A percentile compares a stretch with the other conserved stretches of the same genome.
Conservation (phyloP, 2,113 vertebrate genomes). For the Eptesicus fuscus region DNA sequence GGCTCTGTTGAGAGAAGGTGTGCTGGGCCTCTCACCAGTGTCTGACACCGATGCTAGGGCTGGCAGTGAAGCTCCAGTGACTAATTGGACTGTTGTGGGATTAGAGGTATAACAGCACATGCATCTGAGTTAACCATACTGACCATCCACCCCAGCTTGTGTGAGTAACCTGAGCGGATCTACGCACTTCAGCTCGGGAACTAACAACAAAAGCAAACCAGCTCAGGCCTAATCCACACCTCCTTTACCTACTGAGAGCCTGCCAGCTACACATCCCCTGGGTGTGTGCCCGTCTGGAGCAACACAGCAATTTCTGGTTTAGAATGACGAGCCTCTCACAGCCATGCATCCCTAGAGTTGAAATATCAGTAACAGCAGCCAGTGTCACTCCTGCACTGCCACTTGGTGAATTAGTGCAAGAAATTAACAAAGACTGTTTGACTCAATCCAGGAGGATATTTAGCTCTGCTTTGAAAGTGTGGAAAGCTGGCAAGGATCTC, state of each 20-base stretch:
- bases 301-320: neutral
- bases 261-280: neutral
- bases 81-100: neutral
- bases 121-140: neutral
- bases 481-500: slow-evolving; percentile 41
- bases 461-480: slow-evolving; percentile 48
- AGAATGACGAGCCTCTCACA: neutral
- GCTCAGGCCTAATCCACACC: neutral
- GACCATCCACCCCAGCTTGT: too few relatives aligned
- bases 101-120: neutral
- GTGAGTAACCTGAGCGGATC: neutral
- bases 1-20: neutral
- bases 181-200: neutral
- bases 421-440: slow-evolving; percentile 41
- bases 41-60: neutral
- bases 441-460: neutral
- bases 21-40: neutral
- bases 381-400: neutral
- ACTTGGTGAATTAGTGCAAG: slow-evolving; percentile 10
- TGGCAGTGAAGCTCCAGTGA: neutral
- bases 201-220: neutral
- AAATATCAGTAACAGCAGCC: neutral
- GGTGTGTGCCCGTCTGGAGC: neutral
- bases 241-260: neutral
- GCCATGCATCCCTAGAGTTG: neutral